Conservation (phyloP, 2,888 invertebrate species). For the Nemurella pictetii region DNA sequence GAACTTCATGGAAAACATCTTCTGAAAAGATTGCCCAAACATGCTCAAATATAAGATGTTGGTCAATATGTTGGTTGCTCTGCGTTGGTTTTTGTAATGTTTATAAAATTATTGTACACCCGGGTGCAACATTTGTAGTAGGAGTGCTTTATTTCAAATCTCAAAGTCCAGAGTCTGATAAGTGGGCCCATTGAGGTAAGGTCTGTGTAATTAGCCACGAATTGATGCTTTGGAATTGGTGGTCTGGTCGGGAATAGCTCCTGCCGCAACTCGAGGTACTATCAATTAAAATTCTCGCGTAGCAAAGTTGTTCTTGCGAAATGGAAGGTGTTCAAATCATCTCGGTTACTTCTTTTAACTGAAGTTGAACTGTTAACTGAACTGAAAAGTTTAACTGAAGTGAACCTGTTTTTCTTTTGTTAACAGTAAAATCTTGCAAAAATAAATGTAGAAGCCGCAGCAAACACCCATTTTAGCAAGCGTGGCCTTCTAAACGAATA, state of each 20-base stretch:
- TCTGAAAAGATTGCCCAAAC: too few relatives aligned
- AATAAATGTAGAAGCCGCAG: background rate
- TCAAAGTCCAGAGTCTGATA: background rate
- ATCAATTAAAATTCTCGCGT: background rate
- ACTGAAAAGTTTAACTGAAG: too few relatives aligned
- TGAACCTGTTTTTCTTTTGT: background rate
- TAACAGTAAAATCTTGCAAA: background rate
- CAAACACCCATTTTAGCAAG: background rate
- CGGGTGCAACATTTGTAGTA: background rate
- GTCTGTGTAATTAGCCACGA: background rate
- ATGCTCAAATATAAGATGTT: too few relatives aligned
- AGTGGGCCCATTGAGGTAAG: background rate
- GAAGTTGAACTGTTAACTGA: too few relatives aligned
- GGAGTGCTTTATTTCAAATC: background rate
- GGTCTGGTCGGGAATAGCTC: background rate
- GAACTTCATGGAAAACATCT: too few relatives aligned
- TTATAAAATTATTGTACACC: background rate
- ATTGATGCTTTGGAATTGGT: background rate
- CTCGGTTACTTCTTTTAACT: background rate
- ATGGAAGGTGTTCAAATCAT: background rate
- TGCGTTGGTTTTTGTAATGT: background rate
- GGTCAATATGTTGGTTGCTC: background rate
- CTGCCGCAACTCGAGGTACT: background rate
- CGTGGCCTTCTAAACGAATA: background rate
- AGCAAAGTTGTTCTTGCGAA: background rate